A percentile compares a stretch with the other conserved stretches of the same genome.
These are phyloP conservation scores for Chaenodraco wilsoni DNA, from an alignment of 2,797 vertebrate species.

Conservation along the genomic window DNA sequence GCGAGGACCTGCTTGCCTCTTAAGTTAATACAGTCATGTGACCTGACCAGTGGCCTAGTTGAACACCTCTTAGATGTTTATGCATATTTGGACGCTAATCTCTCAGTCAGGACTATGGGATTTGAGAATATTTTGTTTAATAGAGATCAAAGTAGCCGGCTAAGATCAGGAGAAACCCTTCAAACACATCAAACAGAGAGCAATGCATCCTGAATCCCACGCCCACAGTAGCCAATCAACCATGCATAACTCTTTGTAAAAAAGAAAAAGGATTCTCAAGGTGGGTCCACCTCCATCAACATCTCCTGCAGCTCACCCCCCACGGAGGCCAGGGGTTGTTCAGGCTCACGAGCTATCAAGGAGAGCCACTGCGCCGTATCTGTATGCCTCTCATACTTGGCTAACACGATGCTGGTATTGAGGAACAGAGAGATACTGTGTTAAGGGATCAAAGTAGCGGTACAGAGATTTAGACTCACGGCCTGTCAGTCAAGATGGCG, in stretches of 20 bases:
- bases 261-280: slow-evolving; percentile 61
- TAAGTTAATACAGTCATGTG: slow-evolving; percentile 79
- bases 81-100: slow-evolving; percentile 81
- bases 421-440: slow-evolving; percentile 74
- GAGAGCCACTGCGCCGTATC: slow-evolving; percentile 61
- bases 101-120: slow-evolving; percentile 82
- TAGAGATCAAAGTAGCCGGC: slow-evolving; percentile 78
- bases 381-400: slow-evolving; percentile 65
- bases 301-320: slow-evolving; percentile 59
- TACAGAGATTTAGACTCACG: slow-evolving; percentile 68
- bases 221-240: slow-evolving; percentile 80
- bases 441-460: slow-evolving; percentile 79
- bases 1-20: slow-evolving; percentile 68
- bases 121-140: slow-evolving; percentile 85
- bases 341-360: slow-evolving; percentile 56
- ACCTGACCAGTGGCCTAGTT: slow-evolving; percentile 83
- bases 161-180: slow-evolving; percentile 75
- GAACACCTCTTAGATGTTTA: slow-evolving; percentile 82
- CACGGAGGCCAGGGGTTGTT: slow-evolving; percentile 59
- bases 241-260: slow-evolving; percentile 69
- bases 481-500: slow-evolving; percentile 76
- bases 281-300: slow-evolving; percentile 67
- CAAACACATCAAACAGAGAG: slow-evolving; percentile 81
- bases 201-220: slow-evolving; percentile 75
- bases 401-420: slow-evolving; percentile 67